phyloP scores from a whole-genome alignment of 2,888 invertebrate genomes.

The Heliconius aoede region DNA sequence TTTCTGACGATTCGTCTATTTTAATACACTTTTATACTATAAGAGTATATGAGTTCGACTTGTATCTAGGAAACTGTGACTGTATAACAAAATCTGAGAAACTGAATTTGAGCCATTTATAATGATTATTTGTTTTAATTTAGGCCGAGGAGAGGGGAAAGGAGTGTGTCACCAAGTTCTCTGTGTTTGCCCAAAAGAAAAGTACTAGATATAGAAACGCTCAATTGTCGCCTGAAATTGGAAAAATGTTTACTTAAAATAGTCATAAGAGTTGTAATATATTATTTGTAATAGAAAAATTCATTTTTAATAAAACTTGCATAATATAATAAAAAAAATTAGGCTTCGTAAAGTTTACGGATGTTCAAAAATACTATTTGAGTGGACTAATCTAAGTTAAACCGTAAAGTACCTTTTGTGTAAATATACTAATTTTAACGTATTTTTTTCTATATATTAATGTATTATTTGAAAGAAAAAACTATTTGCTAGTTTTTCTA shows the following conservation, averaged over 20 bases:
- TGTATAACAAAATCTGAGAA: too few relatives aligned
- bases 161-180: too few relatives aligned
- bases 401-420: too few relatives aligned
- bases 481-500: too few relatives aligned
- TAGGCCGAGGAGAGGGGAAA: too few relatives aligned
- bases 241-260: not conserved
- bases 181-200: not conserved
- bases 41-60: too few relatives aligned
- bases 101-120: too few relatives aligned
- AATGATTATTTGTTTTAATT: too few relatives aligned
- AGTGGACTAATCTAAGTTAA: too few relatives aligned
- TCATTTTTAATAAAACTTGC: not conserved
- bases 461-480: too few relatives aligned
- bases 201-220: not conserved
- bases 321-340: not conserved
- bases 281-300: not conserved
- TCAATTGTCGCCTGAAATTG: not conserved
- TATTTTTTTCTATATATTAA: too few relatives aligned
- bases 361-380: not conserved
- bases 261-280: not conserved
- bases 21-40: not conserved
- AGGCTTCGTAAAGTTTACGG: not conserved
- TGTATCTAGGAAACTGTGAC: not conserved
- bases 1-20: not conserved
- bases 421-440: too few relatives aligned